Conservation (phyloP, 2,797 vertebrate genomes). For the Hippocampus kuda region DNA sequence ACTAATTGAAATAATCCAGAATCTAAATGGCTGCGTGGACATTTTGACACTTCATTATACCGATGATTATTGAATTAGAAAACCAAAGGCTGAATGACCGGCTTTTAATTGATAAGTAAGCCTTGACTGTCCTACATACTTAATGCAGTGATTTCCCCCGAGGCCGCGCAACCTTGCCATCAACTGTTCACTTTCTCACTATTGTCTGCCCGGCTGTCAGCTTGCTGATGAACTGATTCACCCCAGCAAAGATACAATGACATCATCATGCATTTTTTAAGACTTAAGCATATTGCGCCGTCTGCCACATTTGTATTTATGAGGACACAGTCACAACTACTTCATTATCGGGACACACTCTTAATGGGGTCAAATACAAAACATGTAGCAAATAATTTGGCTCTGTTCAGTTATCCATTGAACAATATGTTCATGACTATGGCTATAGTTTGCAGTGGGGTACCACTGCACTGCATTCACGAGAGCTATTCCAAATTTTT, state of each 20-base stretch:
- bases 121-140: constrained; percentile 47
- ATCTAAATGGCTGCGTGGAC: constrained; percentile 22
- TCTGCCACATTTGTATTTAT: background rate
- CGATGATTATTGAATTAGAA: constrained; percentile 29
- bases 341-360: background rate
- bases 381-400: background rate
- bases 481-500: background rate
- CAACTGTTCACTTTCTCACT: constrained; percentile 63
- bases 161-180: constrained; percentile 53
- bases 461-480: background rate
- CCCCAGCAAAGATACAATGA: background rate
- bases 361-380: background rate
- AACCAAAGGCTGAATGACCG: constrained; percentile 46
- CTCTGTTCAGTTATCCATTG: background rate
- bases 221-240: constrained; percentile 42
- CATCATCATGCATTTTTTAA: constrained; percentile 23
- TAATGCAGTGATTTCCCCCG: constrained; percentile 45
- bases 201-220: constrained; percentile 61
- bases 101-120: constrained; percentile 55
- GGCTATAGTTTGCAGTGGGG: background rate
- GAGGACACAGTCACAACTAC: background rate
- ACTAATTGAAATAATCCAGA: constrained; percentile 11
- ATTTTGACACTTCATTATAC: constrained; percentile 46
- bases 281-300: background rate
- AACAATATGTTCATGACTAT: background rate